Evolutionary conservation across 2,113 vertebrate genomes (phyloP), one percentile per base, ranked within the genome.

Genomic region (Kryptolebias marmoratus): DNA sequence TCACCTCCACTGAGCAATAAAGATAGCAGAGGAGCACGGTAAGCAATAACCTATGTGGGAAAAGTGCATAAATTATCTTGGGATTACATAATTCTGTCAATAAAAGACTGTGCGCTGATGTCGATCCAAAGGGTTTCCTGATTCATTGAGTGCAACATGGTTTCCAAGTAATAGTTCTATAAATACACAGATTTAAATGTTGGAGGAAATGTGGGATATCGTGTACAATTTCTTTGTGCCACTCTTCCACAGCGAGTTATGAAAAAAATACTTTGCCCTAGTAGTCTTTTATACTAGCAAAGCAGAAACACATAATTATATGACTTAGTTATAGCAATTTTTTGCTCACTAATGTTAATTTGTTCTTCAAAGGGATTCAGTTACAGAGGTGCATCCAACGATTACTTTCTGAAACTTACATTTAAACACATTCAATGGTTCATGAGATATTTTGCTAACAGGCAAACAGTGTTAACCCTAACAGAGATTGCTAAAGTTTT

Each of bases 1-100:
- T 86, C 79, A 84, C 63, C 73, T 84, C 36, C 1, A 59, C 68
- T 1, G 28, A 82, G 50, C 80, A 80, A 82, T 80, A 75, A 68
- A 49, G 47, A 86, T 67, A 64, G 52, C 61, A 75, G 68, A 73
- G 55, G 64, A 71, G 69, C 66, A 78, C 68, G 68, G 67, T 68
- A 36, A 45, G 60, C 10, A 47, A 64, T 71, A 48, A 22, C 15
- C 44, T 44, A 42, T 11, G n/a, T 54, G 18, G 30, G 1, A 73
- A 54, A 54, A 42, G 71, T 31, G 73, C 55, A 66, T 31, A 16
- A 66, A 61, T 49, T 75, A 32, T 47, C 18, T 44, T 63, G 31
- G 11, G 27, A 69, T 82, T 84, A 42, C 50, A 55, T 86, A 81
- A 87, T 72, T 28, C 22, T 57, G 42, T 64, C 55, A 67, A 22